Evolutionary conservation across 2,797 vertebrate species (phyloP).

Genomic region (Sebastes iracundus): DNA sequence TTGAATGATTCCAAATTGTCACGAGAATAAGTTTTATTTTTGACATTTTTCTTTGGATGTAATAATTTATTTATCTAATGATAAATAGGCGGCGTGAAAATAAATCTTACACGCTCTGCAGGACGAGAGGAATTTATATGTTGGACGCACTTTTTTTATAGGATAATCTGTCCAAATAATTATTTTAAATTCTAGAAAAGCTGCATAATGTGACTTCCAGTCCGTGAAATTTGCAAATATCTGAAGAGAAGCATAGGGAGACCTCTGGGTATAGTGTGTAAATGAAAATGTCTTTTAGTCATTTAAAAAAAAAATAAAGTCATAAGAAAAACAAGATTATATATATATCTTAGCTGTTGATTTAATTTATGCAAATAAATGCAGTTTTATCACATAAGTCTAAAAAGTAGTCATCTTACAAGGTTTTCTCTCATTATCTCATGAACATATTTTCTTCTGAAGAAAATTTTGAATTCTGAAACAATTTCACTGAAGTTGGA

Average conservation of each 20-base stretch:
- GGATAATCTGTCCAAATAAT: background rate
- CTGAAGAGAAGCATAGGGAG: background rate
- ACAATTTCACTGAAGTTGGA: conserved; percentile 7
- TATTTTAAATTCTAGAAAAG: background rate
- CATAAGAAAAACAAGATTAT: background rate
- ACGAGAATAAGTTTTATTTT: background rate
- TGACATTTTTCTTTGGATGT: background rate
- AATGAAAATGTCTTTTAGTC: background rate
- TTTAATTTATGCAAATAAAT: conserved; percentile 31
- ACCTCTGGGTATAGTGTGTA: background rate
- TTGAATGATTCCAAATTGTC: background rate
- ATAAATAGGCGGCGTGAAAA: background rate
- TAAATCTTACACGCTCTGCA: background rate
- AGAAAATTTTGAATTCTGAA: background rate
- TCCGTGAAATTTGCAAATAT: background rate
- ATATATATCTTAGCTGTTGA: background rate
- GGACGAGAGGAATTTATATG: background rate
- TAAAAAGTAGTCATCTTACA: background rate
- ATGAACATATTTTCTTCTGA: background rate
- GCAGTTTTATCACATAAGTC: conserved; percentile 9
- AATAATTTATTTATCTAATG: background rate
- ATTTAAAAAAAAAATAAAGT: background rate
- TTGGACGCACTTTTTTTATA: background rate
- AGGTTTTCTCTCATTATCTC: background rate
- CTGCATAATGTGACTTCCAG: background rate